phyloP scores from a whole-genome alignment of 2,797 vertebrate genomes.

The Falco rusticolus region DNA sequence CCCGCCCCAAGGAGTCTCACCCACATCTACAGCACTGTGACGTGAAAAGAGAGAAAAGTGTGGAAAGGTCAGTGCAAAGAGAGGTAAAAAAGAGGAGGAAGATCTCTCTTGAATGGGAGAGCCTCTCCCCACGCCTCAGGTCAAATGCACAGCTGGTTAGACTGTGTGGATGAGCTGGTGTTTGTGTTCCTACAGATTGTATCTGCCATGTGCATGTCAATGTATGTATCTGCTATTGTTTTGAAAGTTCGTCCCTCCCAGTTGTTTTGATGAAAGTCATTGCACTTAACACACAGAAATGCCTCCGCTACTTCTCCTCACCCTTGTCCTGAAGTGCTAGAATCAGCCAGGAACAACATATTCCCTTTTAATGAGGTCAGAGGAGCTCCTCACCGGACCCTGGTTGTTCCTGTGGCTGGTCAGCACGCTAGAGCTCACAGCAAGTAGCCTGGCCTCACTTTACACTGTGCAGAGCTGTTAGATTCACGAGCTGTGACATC shows the following conservation, averaged over 20 bases:
- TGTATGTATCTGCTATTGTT: not conserved
- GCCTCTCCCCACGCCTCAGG: not conserved
- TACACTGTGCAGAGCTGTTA: constrained; percentile 44
- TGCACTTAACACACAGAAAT: not conserved
- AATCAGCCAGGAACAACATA: not conserved
- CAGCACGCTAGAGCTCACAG: not conserved
- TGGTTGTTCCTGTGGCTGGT: not conserved
- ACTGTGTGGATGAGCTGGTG: constrained; percentile 1
- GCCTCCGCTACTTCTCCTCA: constrained; percentile 14
- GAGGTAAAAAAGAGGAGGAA: not conserved
- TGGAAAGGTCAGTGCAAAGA: not conserved
- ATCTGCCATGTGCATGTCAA: not conserved
- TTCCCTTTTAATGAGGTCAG: not conserved
- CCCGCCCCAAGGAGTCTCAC: not conserved
- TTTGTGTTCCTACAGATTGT: not conserved
- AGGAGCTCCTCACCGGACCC: accelerated
- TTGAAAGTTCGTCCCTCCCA: not conserved
- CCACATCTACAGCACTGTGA: not conserved
- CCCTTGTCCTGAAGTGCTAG: not conserved
- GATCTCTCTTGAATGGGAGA: not conserved
- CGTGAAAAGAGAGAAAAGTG: not conserved
- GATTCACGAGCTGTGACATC: constrained; percentile 46
- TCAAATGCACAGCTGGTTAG: not conserved
- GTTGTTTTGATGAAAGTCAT: not conserved
- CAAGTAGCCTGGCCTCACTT: constrained; percentile 8